phyloP scores from a whole-genome alignment of 2,888 invertebrate genomes.

The Andricus quercusramuli region DNA sequence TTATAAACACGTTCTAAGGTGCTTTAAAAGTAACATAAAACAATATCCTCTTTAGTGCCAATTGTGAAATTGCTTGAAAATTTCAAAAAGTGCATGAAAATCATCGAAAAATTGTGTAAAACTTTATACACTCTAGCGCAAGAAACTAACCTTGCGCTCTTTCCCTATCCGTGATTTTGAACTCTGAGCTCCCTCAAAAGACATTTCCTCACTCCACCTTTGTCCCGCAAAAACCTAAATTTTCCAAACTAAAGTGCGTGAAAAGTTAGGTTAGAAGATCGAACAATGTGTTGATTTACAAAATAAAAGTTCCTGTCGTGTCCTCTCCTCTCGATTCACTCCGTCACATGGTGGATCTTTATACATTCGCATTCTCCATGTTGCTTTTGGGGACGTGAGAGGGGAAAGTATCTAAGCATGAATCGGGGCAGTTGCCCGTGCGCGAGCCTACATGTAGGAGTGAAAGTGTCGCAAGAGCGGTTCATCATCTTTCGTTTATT shows the following conservation, averaged over 20 bases:
- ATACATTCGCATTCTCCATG: slow-evolving; percentile 29
- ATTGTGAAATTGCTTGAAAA: background rate
- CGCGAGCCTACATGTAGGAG: slow-evolving; percentile 34
- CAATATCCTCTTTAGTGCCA: background rate
- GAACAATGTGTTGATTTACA: background rate
- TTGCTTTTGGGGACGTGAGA: slow-evolving; percentile 32
- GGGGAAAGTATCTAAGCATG: slow-evolving; percentile 49
- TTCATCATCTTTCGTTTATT: slow-evolving; percentile 20
- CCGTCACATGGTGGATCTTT: slow-evolving; percentile 21
- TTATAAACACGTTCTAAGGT: background rate
- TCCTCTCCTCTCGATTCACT: background rate
- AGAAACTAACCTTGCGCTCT: background rate
- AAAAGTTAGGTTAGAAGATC: background rate
- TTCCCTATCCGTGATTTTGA: background rate
- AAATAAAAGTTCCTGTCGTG: background rate
- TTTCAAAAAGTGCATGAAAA: background rate
- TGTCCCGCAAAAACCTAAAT: background rate
- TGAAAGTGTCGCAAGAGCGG: slow-evolving; percentile 25
- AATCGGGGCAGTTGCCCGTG: slow-evolving; percentile 51
- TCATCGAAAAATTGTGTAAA: background rate
- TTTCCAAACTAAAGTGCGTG: background rate
- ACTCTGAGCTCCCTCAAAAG: background rate
- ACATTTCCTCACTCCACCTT: background rate
- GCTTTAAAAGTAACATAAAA: background rate
- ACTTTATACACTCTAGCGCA: background rate